phyloP scores from a whole-genome alignment of 1,140 invertebrate genomes.

The Drosophila dunni region DNA sequence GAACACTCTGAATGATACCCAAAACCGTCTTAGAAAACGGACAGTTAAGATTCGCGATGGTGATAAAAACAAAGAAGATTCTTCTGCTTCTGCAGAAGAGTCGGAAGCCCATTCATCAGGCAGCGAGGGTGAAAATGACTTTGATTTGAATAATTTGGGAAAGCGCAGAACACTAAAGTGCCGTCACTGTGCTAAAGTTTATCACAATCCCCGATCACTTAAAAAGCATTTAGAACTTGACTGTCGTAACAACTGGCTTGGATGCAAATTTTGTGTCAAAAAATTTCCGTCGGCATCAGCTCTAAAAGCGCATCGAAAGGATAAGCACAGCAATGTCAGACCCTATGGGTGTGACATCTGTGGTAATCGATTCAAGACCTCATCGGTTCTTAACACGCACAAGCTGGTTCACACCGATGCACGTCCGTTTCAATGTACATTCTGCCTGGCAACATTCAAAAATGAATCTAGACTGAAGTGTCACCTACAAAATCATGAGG shows the following conservation, averaged over 20 bases:
- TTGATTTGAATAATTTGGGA: neutral
- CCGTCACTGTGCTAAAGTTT: constrained; percentile 51
- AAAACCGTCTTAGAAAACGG: neutral
- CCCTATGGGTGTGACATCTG: constrained; percentile 85
- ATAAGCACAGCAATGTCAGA: constrained; percentile 84
- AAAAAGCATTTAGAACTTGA: constrained; percentile 54
- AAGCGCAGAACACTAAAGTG: constrained; percentile 52
- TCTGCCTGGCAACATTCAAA: constrained; percentile 84
- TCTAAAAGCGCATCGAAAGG: constrained; percentile 79
- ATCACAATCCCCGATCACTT: constrained; percentile 59
- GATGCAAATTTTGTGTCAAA: constrained; percentile 82
- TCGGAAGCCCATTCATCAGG: neutral
- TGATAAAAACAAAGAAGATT: neutral
- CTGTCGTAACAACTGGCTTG: constrained; percentile 39
- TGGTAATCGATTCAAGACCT: constrained; percentile 85
- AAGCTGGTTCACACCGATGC: constrained; percentile 85
- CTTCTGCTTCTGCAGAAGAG: neutral
- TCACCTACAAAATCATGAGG: constrained; percentile 84
- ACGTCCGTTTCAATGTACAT: constrained; percentile 84
- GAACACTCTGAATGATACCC: neutral
- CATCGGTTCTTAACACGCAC: constrained; percentile 85
- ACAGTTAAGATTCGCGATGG: neutral
- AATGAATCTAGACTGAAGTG: constrained; percentile 71
- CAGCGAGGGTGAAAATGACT: neutral
- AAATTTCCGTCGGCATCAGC: constrained; percentile 71